Evolutionary conservation across 2,113 vertebrate genomes (phyloP), one percentile per base, ranked within the genome.

Genomic region (Malurus cyaneus): DNA sequence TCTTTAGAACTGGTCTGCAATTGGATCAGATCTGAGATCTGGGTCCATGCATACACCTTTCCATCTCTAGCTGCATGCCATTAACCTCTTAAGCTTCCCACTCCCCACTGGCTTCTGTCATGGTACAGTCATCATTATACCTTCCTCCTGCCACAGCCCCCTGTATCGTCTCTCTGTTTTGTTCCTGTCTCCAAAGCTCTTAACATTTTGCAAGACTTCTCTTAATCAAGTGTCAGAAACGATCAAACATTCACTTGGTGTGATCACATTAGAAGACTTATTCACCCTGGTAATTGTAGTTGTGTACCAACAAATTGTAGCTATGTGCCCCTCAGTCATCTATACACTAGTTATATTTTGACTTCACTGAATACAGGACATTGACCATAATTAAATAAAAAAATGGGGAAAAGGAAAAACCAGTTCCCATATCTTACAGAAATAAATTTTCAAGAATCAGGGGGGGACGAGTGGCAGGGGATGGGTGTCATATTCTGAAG

Each of bases 311-410:
- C 39, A 11, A 39, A 89, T 62, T 47, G 74, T 78, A 95, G 78
- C 59, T 70, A 24, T 52, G 52, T 86, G 71, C 73, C 67, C 84
- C 70, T 54, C 73, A 94, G 88, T 80, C 60, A 86, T 54, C 67
- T 42, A 93, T 91, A 95, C 64, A 93, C 34, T 83, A 59, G 24
- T 62, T 77, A 57, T 60, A 82, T 94, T 94, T 77, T 20, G 3
- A 66, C 52, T 84, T 84, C 60, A 64, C 13, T 84, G 61, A 86
- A 82, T 77, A 76, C 13, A 86, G 18, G 16, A 73, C 17, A 80
- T 88, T 62, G 34, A 80, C 47, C 36, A 17, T 49, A 88, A 92
- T 71, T 76, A 83, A 69, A 82, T 52, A 29, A 80, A 93, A 76
- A 88, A 62, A 16, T 12, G 7, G 10, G 13, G 5, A 94, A 84